Evolutionary conservation across 2,888 invertebrate genomes (phyloP).

Genomic region (Sycophila texana): DNA sequence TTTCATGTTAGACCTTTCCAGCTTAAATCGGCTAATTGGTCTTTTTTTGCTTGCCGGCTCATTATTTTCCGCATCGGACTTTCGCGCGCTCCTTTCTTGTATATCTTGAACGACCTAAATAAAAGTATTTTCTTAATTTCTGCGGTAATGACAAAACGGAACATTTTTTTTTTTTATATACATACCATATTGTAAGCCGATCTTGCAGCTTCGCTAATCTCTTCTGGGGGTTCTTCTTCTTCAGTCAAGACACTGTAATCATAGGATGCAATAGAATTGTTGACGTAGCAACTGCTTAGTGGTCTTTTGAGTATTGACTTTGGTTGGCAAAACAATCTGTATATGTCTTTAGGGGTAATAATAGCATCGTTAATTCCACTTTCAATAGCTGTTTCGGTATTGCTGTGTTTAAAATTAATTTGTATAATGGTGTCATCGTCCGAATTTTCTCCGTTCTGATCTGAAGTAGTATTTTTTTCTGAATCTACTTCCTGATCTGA

Average conservation of each 20-base stretch:
- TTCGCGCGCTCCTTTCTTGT: slow-evolving; percentile 60
- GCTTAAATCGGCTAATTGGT: slow-evolving; percentile 67
- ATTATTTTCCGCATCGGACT: slow-evolving; percentile 14
- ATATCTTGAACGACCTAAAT: slow-evolving; percentile 66
- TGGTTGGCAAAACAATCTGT: slow-evolving; percentile 64
- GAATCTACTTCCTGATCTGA: slow-evolving; percentile 11
- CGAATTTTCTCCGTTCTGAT: neutral
- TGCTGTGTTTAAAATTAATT: slow-evolving; percentile 68
- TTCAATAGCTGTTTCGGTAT: slow-evolving; percentile 46
- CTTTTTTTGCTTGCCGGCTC: slow-evolving; percentile 54
- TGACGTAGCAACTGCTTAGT: slow-evolving; percentile 56
- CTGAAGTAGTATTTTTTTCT: neutral
- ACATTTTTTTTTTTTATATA: neutral
- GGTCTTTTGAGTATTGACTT: slow-evolving; percentile 71
- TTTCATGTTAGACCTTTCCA: slow-evolving; percentile 63
- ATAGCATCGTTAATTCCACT: slow-evolving; percentile 57
- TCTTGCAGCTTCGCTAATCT: slow-evolving; percentile 43
- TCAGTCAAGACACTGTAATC: slow-evolving; percentile 26
- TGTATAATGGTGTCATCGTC: slow-evolving; percentile 62
- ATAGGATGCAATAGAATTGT: slow-evolving; percentile 14
- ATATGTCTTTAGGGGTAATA: slow-evolving; percentile 67
- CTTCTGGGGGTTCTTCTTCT: slow-evolving; percentile 30
- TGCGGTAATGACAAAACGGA: no score
- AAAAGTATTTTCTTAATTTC: slow-evolving; percentile 3
- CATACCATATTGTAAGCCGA: slow-evolving; percentile 64